Conservation (phyloP, 2,797 vertebrate genomes). For the Lindbergichthys nudifrons region DNA sequence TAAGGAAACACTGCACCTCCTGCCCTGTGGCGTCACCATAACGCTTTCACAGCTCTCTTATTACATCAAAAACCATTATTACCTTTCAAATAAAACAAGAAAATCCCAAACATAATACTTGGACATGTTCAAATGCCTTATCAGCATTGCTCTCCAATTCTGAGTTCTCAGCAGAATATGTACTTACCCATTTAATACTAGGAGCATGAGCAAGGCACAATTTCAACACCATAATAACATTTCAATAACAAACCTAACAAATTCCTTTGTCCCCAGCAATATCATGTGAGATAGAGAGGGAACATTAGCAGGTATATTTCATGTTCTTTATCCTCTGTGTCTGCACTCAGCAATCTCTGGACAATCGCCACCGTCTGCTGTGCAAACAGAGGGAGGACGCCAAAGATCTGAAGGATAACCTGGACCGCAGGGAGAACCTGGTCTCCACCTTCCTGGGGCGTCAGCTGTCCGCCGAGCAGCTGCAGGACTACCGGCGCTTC, state of each 20-base stretch:
- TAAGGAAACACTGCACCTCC: conserved; percentile 71
- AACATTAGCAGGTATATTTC: background rate
- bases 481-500: conserved; percentile 88
- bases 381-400: conserved; percentile 93
- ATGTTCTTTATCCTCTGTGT: background rate
- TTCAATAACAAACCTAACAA: background rate
- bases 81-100: background rate
- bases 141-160: no score
- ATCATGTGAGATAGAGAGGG: no score
- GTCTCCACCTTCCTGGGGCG: conserved; percentile 89
- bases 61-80: background rate
- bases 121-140: no score
- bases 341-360: conserved; percentile 89
- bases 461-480: conserved; percentile 86
- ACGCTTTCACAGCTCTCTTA: conserved; percentile 9
- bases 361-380: conserved; percentile 89
- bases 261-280: no score
- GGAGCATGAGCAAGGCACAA: background rate
- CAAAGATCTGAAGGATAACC: conserved; percentile 94
- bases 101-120: background rate
- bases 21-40: conserved; percentile 11
- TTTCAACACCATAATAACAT: background rate
- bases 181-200: background rate
- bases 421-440: conserved; percentile 90
- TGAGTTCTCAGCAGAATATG: background rate